phyloP scores from a whole-genome alignment of 2,888 invertebrate species.

The Zhuqinia jingwanae region DNA sequence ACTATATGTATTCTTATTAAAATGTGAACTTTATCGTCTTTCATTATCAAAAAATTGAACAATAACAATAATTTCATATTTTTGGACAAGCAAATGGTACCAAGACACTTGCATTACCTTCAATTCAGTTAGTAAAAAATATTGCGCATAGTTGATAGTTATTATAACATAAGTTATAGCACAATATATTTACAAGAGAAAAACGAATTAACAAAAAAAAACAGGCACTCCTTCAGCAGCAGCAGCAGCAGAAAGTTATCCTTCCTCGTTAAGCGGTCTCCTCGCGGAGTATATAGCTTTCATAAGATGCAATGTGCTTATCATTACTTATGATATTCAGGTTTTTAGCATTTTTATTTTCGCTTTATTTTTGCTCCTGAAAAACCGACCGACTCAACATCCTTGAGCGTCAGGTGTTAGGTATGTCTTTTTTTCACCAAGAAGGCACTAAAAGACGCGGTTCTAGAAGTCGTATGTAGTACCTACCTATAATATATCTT shows the following conservation, averaged over 20 bases:
- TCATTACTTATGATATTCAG: constrained; percentile 32
- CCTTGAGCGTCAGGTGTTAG: constrained; percentile 64
- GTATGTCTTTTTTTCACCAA: constrained; percentile 35
- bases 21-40: constrained; percentile 1
- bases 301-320: neutral
- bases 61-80: constrained; percentile 26
- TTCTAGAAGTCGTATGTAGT: constrained; percentile 4
- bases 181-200: too few relatives aligned
- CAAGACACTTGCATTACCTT: too few relatives aligned
- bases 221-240: constrained; percentile 27
- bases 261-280: constrained; percentile 4
- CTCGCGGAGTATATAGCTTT: neutral
- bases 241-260: neutral
- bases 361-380: constrained; percentile 6
- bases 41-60: constrained; percentile 21
- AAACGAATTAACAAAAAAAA: neutral
- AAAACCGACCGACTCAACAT: constrained; percentile 52
- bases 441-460: constrained; percentile 13
- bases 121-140: too few relatives aligned
- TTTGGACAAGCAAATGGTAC: neutral
- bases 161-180: too few relatives aligned
- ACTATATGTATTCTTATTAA: neutral
- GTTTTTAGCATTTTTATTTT: constrained; percentile 44
- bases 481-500: neutral
- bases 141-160: too few relatives aligned